Conservation (phyloP, 30 jellyfish, hydroid and myxozoan species). For the Catostylus mosaicus region DNA sequence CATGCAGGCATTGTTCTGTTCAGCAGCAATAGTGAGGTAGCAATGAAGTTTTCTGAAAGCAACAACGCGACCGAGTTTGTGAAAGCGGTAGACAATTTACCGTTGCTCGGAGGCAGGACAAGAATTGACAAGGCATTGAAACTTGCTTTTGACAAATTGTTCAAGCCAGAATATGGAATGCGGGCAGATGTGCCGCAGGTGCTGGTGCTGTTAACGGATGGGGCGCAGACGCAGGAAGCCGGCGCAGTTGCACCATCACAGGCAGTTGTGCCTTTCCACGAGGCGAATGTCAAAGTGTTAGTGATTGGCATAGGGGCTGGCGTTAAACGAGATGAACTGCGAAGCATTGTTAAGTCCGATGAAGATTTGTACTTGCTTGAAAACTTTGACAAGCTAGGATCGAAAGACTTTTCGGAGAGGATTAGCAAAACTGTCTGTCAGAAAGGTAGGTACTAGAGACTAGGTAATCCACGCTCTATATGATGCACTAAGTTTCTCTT, state of each 20-base stretch:
- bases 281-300: conserved; percentile 47
- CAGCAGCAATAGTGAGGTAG: conserved; percentile 39
- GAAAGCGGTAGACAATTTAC: conserved; percentile 52
- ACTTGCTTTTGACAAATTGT: conserved; percentile 27
- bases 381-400: conserved; percentile 28
- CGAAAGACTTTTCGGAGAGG: conserved; percentile 23
- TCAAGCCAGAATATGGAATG: conserved; percentile 58
- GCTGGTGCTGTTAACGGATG: conserved; percentile 56
- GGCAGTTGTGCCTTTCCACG: conserved; percentile 52
- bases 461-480: too few relatives aligned
- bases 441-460: conserved; percentile 42
- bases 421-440: conserved; percentile 52
- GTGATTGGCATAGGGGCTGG: conserved; percentile 57
- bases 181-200: conserved; percentile 61
- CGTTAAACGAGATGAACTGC: conserved; percentile 23
- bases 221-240: conserved; percentile 32
- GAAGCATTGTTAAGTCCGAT: conserved; percentile 28
- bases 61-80: conserved; percentile 19
- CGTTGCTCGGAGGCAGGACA: conserved; percentile 47
- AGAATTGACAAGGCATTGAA: conserved; percentile 61
- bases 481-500: too few relatives aligned
- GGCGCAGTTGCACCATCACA: conserved; percentile 34
- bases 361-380: conserved; percentile 44
- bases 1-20: conserved; percentile 65
- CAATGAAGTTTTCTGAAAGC: conserved; percentile 35